phyloP scores from a whole-genome alignment of 2,797 vertebrate species.

The Sorex maritimensis region DNA sequence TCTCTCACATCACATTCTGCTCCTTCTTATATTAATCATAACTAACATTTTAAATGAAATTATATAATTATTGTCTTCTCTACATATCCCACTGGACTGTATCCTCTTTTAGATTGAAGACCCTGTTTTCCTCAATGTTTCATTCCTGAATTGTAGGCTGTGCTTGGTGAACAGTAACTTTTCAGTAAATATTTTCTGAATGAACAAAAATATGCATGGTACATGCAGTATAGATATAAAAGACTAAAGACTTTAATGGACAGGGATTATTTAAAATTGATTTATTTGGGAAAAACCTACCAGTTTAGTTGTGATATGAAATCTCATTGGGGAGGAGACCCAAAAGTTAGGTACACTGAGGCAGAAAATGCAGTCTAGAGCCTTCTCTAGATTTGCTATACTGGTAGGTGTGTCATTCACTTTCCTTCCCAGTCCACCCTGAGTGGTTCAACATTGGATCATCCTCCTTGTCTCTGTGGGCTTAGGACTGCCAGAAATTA shows the following conservation, averaged over 20 bases:
- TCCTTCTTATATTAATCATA: not conserved
- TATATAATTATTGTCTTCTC: not conserved
- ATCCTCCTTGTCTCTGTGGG: not conserved
- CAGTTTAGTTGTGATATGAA: not conserved
- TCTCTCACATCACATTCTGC: not conserved
- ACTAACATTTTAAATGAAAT: not conserved
- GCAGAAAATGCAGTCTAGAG: not conserved
- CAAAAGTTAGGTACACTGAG: not conserved
- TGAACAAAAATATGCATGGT: not conserved
- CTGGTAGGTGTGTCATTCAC: not conserved
- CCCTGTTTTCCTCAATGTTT: not conserved
- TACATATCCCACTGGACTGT: not conserved
- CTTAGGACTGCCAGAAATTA: constrained; percentile 5
- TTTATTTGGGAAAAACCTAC: not conserved
- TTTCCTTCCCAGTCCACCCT: not conserved
- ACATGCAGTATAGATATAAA: not conserved
- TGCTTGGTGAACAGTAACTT: not conserved
- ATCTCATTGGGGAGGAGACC: not conserved
- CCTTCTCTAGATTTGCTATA: not conserved
- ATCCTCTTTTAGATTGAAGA: not conserved
- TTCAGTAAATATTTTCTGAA: constrained; percentile 38
- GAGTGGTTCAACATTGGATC: not conserved
- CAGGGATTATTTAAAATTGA: not conserved
- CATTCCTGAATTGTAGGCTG: not conserved
- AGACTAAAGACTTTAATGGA: not conserved